A percentile compares a stretch with the other conserved stretches of the same genome.
Evolutionary conservation across 2,888 invertebrate species (phyloP).

Genomic region (Amblyjoppa fuscipennis): DNA sequence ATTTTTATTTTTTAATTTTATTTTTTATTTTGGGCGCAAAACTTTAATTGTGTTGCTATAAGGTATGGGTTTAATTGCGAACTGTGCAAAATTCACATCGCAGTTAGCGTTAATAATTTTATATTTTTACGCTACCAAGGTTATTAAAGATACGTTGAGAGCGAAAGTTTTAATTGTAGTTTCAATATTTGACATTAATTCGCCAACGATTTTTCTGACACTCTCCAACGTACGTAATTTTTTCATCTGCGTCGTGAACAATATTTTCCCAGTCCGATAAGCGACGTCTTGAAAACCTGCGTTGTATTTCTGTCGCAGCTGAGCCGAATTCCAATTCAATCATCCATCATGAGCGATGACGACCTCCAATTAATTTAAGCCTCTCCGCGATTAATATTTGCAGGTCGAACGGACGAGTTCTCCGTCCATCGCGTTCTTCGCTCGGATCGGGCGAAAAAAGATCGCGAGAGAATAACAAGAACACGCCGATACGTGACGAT

Average conservation of each 20-base stretch:
- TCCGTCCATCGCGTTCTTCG: background rate
- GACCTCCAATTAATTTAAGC: background rate
- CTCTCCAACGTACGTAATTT: background rate
- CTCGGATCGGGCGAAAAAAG: background rate
- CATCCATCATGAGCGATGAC: background rate
- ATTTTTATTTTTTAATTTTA: no score
- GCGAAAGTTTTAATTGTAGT: no score
- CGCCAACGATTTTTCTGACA: no score
- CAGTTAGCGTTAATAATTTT: no score
- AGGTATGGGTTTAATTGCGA: no score
- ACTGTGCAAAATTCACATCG: no score
- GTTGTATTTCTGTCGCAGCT: background rate
- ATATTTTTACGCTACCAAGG: no score
- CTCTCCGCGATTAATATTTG: slow-evolving; percentile 13
- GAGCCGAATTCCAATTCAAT: background rate
- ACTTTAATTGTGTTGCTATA: no score
- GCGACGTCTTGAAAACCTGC: background rate
- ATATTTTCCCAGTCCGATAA: background rate
- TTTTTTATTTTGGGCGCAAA: no score
- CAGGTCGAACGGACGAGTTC: slow-evolving; percentile 10
- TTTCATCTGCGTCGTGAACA: background rate
- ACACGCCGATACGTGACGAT: background rate
- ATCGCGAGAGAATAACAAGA: background rate
- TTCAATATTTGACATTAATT: no score
- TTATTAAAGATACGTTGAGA: no score